These are phyloP conservation scores for Crenichthys baileyi DNA, from an alignment of 2,797 vertebrate species.

Conservation along the genomic window DNA sequence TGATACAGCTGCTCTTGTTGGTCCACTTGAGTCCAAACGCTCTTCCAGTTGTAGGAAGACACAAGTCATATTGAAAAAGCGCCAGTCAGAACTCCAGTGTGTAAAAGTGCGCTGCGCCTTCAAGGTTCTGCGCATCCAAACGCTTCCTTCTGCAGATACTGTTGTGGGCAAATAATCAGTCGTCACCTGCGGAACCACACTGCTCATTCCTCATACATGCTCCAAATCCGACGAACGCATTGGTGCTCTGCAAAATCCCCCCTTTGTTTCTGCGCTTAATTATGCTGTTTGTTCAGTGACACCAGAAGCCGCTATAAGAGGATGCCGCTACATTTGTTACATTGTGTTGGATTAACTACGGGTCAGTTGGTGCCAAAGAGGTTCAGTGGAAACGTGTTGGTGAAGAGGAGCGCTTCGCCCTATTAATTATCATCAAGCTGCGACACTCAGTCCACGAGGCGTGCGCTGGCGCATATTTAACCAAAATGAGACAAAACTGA, in stretches of 20 bases:
- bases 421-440: constrained; percentile 58
- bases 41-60: background rate
- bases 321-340: constrained; percentile 73
- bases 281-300: constrained; percentile 74
- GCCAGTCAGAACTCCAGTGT: background rate
- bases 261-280: constrained; percentile 74
- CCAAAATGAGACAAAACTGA: constrained; percentile 22
- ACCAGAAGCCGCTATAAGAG: constrained; percentile 68
- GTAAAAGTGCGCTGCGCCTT: constrained; percentile 1
- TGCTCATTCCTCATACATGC: constrained; percentile 44
- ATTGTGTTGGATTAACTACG: constrained; percentile 77
- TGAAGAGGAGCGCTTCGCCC: constrained; percentile 45
- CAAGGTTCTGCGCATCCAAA: constrained; percentile 3
- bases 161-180: constrained; percentile 53
- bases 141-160: background rate
- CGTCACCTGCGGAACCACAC: constrained; percentile 56
- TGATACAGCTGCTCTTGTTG: too few relatives aligned
- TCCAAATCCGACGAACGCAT: constrained; percentile 27
- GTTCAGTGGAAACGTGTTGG: constrained; percentile 63
- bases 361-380: constrained; percentile 74
- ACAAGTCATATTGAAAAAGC: background rate
- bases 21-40: background rate
- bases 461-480: constrained; percentile 34
- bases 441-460: constrained; percentile 25
- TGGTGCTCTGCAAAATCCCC: constrained; percentile 45